These are phyloP conservation scores for Chelonus formosanus DNA, from an alignment of 2,888 invertebrate species.

Conservation along the genomic window DNA sequence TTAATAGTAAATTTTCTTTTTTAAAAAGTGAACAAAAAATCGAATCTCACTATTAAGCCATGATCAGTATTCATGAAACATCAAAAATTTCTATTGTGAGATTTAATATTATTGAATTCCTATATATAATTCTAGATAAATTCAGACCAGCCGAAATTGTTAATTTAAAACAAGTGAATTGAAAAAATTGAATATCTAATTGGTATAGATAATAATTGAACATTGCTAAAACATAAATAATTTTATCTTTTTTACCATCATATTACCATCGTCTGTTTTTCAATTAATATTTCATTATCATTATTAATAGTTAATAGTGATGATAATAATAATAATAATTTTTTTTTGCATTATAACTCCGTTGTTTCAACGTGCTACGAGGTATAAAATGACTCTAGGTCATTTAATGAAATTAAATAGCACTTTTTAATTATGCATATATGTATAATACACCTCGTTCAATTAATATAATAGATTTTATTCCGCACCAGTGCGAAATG, in stretches of 20 bases:
- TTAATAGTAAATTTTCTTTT: too few relatives aligned
- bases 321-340: slow-evolving; percentile 5
- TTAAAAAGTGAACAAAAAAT: too few relatives aligned
- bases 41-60: neutral
- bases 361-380: slow-evolving; percentile 22
- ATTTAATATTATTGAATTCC: slow-evolving; percentile 42
- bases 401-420: slow-evolving; percentile 51
- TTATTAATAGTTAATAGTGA: slow-evolving; percentile 8
- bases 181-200: slow-evolving; percentile 49
- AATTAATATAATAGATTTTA: slow-evolving; percentile 44
- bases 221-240: slow-evolving; percentile 60
- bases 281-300: slow-evolving; percentile 7
- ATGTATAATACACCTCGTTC: slow-evolving; percentile 31
- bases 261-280: slow-evolving; percentile 21
- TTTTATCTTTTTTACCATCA: slow-evolving; percentile 38
- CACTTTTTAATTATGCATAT: slow-evolving; percentile 47
- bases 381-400: slow-evolving; percentile 17
- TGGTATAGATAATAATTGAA: slow-evolving; percentile 53
- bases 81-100: slow-evolving; percentile 33
- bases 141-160: slow-evolving; percentile 64
- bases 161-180: slow-evolving; percentile 46
- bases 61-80: slow-evolving; percentile 23
- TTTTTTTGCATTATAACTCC: slow-evolving; percentile 17
- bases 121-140: slow-evolving; percentile 57
- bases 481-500: slow-evolving; percentile 56